A percentile compares a stretch with the other conserved stretches of the same genome.
Evolutionary conservation across 2,797 vertebrate species (phyloP).

Genomic region (Salarias fasciatus): DNA sequence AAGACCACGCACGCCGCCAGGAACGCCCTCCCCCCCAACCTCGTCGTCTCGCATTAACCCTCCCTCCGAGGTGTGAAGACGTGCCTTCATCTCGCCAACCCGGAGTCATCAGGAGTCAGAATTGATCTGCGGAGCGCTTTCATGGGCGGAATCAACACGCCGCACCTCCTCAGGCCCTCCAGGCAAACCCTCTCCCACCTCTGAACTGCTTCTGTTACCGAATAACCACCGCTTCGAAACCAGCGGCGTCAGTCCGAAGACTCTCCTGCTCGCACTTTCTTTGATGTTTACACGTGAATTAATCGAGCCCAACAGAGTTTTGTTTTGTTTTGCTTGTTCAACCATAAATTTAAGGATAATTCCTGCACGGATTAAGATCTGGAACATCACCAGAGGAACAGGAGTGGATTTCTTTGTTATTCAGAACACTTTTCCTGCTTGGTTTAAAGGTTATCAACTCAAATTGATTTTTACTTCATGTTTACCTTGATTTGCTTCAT

Average conservation of each 20-base stretch:
- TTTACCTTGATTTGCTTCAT: no score
- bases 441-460: no score
- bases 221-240: conserved; percentile 31
- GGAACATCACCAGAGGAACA: no score
- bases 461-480: no score
- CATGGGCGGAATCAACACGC: conserved; percentile 19
- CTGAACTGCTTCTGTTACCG: conserved; percentile 40
- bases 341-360: neutral
- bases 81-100: conserved; percentile 36
- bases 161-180: conserved; percentile 26
- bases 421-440: no score
- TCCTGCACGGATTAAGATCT: no score
- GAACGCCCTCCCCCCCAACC: conserved; percentile 17
- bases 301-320: no score
- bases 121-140: conserved; percentile 28
- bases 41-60: conserved; percentile 58
- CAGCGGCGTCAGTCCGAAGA: conserved; percentile 27
- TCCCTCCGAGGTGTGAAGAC: conserved; percentile 1
- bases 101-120: conserved; percentile 26
- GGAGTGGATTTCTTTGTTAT: no score
- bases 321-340: neutral
- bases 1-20: conserved; percentile 13
- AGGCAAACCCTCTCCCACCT: conserved; percentile 29
- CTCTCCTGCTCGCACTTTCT: conserved; percentile 13
- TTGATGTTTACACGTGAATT: neutral